Evolutionary conservation across 2,888 invertebrate genomes (phyloP).

Genomic region (Apamea anceps): DNA sequence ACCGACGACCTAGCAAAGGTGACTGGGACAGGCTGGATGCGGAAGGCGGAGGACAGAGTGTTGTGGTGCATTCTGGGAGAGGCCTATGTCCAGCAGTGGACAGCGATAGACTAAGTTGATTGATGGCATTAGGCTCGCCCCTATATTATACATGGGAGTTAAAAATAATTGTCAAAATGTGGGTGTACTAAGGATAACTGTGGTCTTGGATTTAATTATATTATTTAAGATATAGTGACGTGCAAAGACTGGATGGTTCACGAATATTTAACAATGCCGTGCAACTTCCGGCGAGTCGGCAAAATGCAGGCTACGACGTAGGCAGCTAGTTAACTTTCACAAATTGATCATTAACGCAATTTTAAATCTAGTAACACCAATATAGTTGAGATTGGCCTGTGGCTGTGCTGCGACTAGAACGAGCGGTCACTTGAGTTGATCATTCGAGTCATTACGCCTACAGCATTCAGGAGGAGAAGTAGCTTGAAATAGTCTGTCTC

Average conservation of each 20-base stretch:
- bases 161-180: not conserved
- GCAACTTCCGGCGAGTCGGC: not conserved
- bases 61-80: not conserved
- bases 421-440: not conserved
- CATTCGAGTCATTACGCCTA: constrained; percentile 8
- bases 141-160: not conserved
- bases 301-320: not conserved
- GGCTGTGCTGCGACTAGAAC: too few species aligned
- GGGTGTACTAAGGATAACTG: not conserved
- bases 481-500: constrained; percentile 10
- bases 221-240: not conserved
- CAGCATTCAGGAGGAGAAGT: not conserved
- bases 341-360: constrained; percentile 21
- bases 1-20: not conserved
- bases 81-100: not conserved
- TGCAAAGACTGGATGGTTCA: not conserved
- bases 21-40: not conserved
- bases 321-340: constrained; percentile 21
- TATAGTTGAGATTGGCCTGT: not conserved
- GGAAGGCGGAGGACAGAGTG: not conserved
- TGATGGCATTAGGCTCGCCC: not conserved
- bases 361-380: constrained; percentile 14
- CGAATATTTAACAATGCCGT: not conserved
- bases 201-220: not conserved
- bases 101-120: not conserved